Base-by-base conservation (phyloP, 2,113 vertebrate genomes). In the Prolemur simus region DNA sequence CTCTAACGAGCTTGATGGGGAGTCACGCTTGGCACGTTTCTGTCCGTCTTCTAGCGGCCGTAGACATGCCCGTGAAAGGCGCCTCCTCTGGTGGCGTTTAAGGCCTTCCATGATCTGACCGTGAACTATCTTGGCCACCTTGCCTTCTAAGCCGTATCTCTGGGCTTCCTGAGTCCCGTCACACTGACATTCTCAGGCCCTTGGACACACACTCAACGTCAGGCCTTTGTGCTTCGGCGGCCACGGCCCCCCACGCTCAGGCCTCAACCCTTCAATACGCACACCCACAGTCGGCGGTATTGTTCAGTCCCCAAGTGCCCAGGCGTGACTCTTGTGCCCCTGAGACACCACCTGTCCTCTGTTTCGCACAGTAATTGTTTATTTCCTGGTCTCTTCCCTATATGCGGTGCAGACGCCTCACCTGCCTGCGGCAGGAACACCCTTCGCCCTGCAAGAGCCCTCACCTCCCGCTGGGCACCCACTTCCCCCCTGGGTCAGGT, bases 271-370 rank as follows among this genome's bases (percentile, higher is more conserved):
- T 81, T 64, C 52, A 27, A 7, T 52, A 8, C 9, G 20, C 71
- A 0, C 7, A 52, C 2, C 17, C 89, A 0, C 47, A 42, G n/a
- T 58, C 17, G 1, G 10, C 8, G 2, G 34, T 5, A 8, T 14
- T 18, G 0, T 25, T 9, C 11, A 0, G 73, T n/a, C n/a, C 14
- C 11, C 45, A 5, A 2, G 20, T 2, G 4, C 8, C 18, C 58
- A 12, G 1, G 14, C 29, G 1, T 0, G 25, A 27, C 60, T 56
- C n/a, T 23, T 0, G 4, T 4, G 25, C 39, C 29, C 34, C 27
- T 5, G 1, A 0, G 15, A 49, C 3, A 42, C 39, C 39, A 15
- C 4, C 27, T 37, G 4, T 25, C 47, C 14, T 3, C n/a, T 14
- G 17, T 23, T 84, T 9, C 49, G 3, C 60, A 52, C 34, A 5